These are phyloP conservation scores for Branchipolynoe longqiensis DNA, from an alignment of 2,888 invertebrate species.

Conservation along the genomic window DNA sequence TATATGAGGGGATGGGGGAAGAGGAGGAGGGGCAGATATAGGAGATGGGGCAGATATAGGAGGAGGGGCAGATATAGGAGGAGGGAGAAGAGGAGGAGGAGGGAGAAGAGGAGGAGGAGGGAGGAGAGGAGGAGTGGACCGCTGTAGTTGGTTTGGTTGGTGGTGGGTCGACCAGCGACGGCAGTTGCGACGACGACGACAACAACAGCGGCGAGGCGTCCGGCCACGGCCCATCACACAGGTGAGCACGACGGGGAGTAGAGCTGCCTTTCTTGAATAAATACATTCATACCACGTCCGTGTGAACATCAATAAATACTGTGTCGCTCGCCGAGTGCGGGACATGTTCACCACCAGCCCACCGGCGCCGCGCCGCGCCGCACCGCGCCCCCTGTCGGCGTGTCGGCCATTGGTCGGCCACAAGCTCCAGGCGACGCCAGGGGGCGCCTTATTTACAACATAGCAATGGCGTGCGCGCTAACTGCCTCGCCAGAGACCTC, in stretches of 20 bases:
- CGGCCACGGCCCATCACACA: conserved; percentile 22
- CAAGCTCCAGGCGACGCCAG: neutral
- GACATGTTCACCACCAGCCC: neutral
- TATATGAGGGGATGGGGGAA: too few species aligned
- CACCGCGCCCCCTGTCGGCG: too few species aligned
- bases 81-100: too few species aligned
- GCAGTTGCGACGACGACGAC: conserved; percentile 40
- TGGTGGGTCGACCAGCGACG: too few species aligned
- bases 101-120: too few species aligned
- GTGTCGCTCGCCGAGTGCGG: conserved; percentile 3
- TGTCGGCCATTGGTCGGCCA: too few species aligned
- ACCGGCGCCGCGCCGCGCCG: neutral
- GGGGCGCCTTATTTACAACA: conserved; percentile 19
- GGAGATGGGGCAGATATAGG: too few species aligned
- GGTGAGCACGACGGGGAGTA: conserved; percentile 34
- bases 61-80: too few species aligned
- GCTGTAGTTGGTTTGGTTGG: too few species aligned
- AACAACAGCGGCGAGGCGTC: conserved; percentile 21
- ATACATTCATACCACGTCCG: conserved; percentile 36
- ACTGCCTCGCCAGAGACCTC: neutral
- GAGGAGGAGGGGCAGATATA: too few species aligned
- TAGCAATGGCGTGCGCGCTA: conserved; percentile 26
- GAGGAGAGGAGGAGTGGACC: too few species aligned
- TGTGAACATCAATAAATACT: conserved; percentile 50
- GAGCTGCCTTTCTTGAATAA: conserved; percentile 57